Evolutionary conservation across 2,113 vertebrate species (phyloP), one percentile per base, ranked within the genome.

Genomic region (Empidonax traillii): DNA sequence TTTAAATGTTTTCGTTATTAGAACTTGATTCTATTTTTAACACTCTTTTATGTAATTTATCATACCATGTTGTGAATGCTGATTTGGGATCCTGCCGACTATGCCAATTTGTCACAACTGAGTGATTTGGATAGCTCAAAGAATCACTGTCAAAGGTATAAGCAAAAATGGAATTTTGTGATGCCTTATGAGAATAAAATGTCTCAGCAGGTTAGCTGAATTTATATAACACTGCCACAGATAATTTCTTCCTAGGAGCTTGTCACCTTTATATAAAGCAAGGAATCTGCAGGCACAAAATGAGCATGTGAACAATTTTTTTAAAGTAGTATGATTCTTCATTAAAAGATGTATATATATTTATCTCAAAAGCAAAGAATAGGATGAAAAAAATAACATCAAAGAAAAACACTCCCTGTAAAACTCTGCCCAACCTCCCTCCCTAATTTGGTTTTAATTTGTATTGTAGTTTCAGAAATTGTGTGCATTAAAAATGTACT

Each of bases 161-260:
- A 74, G 41, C 25, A 80, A 28, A 80, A 80, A 35, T 37, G 23
- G 58, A 85, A 56, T 68, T 55, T 87, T 86, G 53, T 77, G 51
- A 15, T 3, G 13, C 59, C 68, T 69, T 92, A 66, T 35, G 41
- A 82, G 58, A 94, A 85, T 82, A 85, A 87, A 91, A 91, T 53
- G 67, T 85, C 81, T 74, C 63, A 80, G 81, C 63, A 74, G 67
- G 71, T 85, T 94, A 95, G 49, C 11, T 69, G 71, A 85, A 83
- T 91, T 96, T 94, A 87, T 44, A 20, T 91, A 83, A 76, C 24
- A 65, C 37, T 84, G 44, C 24, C 77, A 87, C 33, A 87, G 67
- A 91, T 79, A 8, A 94, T 87, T 81, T 95, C n/a, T 87, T 94
- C 63, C 78, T 39, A 76, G 58, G 46, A 90, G 31, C 37, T 73